Percentiles rank a stretch among this genome's conserved stretches.
Conservation (phyloP, 1,140 invertebrate species). For the Anastatus disparis region DNA sequence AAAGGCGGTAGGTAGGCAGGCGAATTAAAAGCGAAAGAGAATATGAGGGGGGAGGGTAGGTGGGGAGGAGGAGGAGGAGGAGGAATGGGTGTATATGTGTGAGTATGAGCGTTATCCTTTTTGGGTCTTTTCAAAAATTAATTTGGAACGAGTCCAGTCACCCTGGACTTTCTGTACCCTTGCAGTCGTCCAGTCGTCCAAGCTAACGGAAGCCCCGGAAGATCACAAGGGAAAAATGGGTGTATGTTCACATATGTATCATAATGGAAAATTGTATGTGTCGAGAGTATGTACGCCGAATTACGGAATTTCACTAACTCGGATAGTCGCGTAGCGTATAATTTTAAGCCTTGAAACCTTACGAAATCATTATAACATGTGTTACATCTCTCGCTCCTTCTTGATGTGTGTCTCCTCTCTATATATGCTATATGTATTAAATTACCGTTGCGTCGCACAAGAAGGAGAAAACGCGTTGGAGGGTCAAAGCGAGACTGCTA, state of each 20-base stretch:
- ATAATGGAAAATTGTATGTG: constrained; percentile 44
- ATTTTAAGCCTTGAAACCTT: constrained; percentile 68
- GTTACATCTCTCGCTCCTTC: constrained; percentile 5
- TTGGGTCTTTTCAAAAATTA: constrained; percentile 64
- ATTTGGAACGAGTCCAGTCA: constrained; percentile 65
- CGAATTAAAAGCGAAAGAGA: constrained; percentile 41
- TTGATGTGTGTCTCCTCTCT: constrained; percentile 45
- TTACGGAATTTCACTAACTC: constrained; percentile 68
- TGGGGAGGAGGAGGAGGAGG: too few species aligned
- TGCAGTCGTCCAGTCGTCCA: constrained; percentile 12
- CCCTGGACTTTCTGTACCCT: constrained; percentile 52
- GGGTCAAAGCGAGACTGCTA: constrained; percentile 2
- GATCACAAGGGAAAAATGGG: constrained; percentile 66
- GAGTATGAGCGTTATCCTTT: constrained; percentile 36
- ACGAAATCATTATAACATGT: constrained; percentile 61
- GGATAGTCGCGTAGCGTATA: constrained; percentile 66
- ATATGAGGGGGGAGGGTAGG: constrained; percentile 1
- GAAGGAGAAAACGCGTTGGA: not conserved
- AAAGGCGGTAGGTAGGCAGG: not conserved
- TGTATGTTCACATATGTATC: constrained; percentile 43
- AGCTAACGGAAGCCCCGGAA: constrained; percentile 61
- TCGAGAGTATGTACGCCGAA: constrained; percentile 53
- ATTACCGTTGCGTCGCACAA: constrained; percentile 50
- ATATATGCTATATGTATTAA: constrained; percentile 63
- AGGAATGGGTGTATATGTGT: too few species aligned